Conservation (phyloP, 1,140 invertebrate species). For the Pentalonia nigronervosa region DNA sequence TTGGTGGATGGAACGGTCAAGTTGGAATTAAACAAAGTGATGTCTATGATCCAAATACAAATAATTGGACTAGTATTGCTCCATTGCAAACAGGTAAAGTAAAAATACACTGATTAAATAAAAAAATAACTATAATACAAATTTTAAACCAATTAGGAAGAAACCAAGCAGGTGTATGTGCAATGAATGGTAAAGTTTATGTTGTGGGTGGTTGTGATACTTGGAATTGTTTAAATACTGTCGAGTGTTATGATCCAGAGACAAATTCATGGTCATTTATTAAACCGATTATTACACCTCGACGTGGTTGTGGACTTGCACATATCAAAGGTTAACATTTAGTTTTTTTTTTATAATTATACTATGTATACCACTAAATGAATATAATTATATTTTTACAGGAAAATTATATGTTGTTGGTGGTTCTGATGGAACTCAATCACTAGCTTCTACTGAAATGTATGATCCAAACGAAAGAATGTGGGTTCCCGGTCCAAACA, state of each 20-base stretch:
- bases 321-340: conserved; percentile 68
- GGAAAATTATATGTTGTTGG: conserved; percentile 74
- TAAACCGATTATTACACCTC: conserved; percentile 70
- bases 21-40: conserved; percentile 78
- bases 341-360: not conserved
- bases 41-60: conserved; percentile 71
- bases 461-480: conserved; percentile 70
- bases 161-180: conserved; percentile 79
- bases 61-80: conserved; percentile 74
- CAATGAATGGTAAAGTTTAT: conserved; percentile 74
- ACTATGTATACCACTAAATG: not conserved
- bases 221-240: conserved; percentile 78
- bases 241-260: conserved; percentile 75
- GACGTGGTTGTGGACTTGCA: conserved; percentile 74
- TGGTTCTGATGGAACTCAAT: conserved; percentile 77
- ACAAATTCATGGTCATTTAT: conserved; percentile 67
- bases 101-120: not conserved
- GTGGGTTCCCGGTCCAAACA: conserved; percentile 74
- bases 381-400: conserved; percentile 60
- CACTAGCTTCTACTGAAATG: conserved; percentile 73
- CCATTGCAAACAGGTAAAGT: conserved; percentile 70
- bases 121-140: not conserved
- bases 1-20: conserved; percentile 84
- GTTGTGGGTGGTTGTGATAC: conserved; percentile 84
- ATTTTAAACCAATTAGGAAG: conserved; percentile 67